Evolutionary conservation across 2,888 invertebrate species (phyloP).

Genomic region (Nemotelus nigrinus): DNA sequence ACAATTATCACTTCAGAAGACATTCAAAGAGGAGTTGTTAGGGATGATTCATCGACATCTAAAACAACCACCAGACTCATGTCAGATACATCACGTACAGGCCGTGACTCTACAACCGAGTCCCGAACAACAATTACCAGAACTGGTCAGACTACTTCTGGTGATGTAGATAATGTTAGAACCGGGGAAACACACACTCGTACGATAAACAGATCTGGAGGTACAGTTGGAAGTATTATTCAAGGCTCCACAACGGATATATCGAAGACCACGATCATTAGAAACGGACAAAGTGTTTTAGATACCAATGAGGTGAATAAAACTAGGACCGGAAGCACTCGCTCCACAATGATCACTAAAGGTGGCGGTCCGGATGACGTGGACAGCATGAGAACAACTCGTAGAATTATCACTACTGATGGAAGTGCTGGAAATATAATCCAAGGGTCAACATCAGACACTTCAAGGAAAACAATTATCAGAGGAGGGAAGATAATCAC

Average conservation of each 20-base stretch:
- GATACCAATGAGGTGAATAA: constrained; percentile 5
- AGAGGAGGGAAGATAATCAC: not conserved
- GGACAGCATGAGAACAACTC: not conserved
- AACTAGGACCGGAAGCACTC: not conserved
- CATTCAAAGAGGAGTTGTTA: not conserved
- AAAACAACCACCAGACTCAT: not conserved
- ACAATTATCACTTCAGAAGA: constrained; percentile 14
- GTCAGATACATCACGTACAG: constrained; percentile 10
- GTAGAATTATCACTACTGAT: not conserved
- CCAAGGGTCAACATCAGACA: not conserved
- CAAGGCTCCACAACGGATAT: constrained; percentile 27
- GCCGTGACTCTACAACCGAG: not conserved
- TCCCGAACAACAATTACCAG: constrained; percentile 19
- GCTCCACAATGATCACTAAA: not conserved
- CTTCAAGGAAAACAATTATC: not conserved
- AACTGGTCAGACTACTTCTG: constrained; percentile 16
- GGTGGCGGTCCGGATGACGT: constrained; percentile 10
- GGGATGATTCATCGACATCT: constrained; percentile 11
- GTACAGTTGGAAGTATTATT: constrained; percentile 27
- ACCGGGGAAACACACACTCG: not conserved
- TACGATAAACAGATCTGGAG: not conserved
- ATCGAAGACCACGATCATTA: not conserved
- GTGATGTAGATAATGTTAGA: constrained; percentile 7
- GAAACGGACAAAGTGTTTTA: not conserved
- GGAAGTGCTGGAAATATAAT: constrained; percentile 20